Evolutionary conservation across 2,113 vertebrate species (phyloP).

Genomic region (Sebastes schlegelii): DNA sequence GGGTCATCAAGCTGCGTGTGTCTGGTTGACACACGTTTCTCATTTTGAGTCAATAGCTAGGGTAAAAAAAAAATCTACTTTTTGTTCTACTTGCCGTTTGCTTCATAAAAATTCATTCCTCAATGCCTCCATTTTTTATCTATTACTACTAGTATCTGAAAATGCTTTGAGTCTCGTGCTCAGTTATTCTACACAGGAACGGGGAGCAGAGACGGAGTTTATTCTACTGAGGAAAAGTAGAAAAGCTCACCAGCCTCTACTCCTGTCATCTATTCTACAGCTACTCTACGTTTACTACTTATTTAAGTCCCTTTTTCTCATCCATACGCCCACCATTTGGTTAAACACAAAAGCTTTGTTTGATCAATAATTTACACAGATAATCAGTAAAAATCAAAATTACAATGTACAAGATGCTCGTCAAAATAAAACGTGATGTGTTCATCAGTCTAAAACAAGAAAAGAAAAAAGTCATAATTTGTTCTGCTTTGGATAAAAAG

Average conservation of each 20-base stretch:
- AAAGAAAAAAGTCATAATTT: constrained; percentile 19
- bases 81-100: constrained; percentile 42
- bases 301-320: constrained; percentile 81
- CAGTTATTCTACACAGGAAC: constrained; percentile 36
- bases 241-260: constrained; percentile 24
- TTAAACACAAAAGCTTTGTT: constrained; percentile 76
- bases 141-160: constrained; percentile 59
- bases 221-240: constrained; percentile 31
- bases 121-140: constrained; percentile 44
- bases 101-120: constrained; percentile 52
- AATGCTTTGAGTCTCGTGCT: constrained; percentile 38
- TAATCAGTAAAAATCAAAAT: constrained; percentile 71
- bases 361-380: constrained; percentile 74
- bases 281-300: constrained; percentile 71
- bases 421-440: constrained; percentile 61
- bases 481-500: constrained; percentile 53
- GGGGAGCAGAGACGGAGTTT: constrained; percentile 27
- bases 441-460: constrained; percentile 50
- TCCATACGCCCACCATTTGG: constrained; percentile 80
- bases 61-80: constrained; percentile 42
- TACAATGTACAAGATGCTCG: constrained; percentile 67
- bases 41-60: constrained; percentile 25
- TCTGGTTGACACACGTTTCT: constrained; percentile 13
- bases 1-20: constrained; percentile 39
- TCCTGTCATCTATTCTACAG: constrained; percentile 44